phyloP scores from a whole-genome alignment of 1,140 invertebrate genomes.

The Drosophila truncata region DNA sequence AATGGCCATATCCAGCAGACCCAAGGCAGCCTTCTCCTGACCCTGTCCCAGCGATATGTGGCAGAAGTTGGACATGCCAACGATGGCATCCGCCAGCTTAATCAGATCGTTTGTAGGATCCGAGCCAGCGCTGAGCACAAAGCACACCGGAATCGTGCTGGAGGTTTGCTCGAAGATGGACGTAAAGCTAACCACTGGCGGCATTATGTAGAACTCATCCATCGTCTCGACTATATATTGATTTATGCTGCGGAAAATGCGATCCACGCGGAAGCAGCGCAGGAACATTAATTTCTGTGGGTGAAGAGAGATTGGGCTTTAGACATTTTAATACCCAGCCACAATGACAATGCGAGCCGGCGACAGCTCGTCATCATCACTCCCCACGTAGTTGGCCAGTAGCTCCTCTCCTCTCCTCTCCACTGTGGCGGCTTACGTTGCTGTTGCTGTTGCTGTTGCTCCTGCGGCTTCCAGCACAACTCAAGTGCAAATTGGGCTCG shows the following conservation, averaged over 20 bases:
- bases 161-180: slow-evolving; percentile 93
- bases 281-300: slow-evolving; percentile 91
- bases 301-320: slow-evolving; percentile 10
- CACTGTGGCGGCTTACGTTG: slow-evolving; percentile 20
- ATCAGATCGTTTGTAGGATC: slow-evolving; percentile 95
- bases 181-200: slow-evolving; percentile 93
- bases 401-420: slow-evolving; percentile 21
- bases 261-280: slow-evolving; percentile 94
- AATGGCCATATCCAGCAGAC: slow-evolving; percentile 90
- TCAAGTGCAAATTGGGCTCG: slow-evolving; percentile 83
- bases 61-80: slow-evolving; percentile 91
- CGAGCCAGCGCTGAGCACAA: slow-evolving; percentile 94
- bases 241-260: slow-evolving; percentile 92
- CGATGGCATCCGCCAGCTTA: slow-evolving; percentile 91
- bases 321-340: slow-evolving; percentile 57
- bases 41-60: slow-evolving; percentile 95
- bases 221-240: slow-evolving; percentile 92
- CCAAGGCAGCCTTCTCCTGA: slow-evolving; percentile 92
- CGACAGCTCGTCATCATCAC: slow-evolving; percentile 65
- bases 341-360: slow-evolving; percentile 45
- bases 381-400: slow-evolving; percentile 42
- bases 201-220: slow-evolving; percentile 94
- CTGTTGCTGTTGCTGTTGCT: slow-evolving; percentile 43
- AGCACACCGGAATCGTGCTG: slow-evolving; percentile 92
- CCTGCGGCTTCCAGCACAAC: slow-evolving; percentile 51